These are phyloP conservation scores for Thalpophila matura DNA, from an alignment of 2,888 invertebrate species.

Conservation along the genomic window DNA sequence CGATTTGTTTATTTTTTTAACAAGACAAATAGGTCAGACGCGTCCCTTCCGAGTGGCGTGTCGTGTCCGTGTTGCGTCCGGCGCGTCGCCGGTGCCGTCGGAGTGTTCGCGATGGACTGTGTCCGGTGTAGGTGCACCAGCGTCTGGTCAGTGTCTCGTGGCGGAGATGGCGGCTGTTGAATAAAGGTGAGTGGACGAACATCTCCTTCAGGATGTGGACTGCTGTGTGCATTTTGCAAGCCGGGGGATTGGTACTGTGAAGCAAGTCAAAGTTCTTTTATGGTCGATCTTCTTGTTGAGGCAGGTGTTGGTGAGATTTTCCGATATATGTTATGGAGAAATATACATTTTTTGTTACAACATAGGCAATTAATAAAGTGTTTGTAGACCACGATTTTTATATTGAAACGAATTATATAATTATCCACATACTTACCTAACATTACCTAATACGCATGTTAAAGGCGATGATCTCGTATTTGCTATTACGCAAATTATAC, in stretches of 20 bases:
- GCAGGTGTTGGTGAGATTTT: background rate
- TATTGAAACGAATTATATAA: too few relatives aligned
- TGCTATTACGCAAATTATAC: too few relatives aligned
- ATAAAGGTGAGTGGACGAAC: slow-evolving; percentile 59
- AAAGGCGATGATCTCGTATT: too few relatives aligned
- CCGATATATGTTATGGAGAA: background rate
- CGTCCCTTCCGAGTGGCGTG: slow-evolving; percentile 76
- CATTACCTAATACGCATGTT: too few relatives aligned
- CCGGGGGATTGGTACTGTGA: background rate
- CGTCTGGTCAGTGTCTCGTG: slow-evolving; percentile 47
- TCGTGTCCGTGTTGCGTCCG: slow-evolving; percentile 65
- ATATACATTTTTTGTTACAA: too few relatives aligned
- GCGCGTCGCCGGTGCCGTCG: slow-evolving; percentile 62
- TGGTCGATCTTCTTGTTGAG: background rate
- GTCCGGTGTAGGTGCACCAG: slow-evolving; percentile 55
- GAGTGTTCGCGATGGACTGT: slow-evolving; percentile 62
- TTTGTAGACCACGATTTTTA: too few relatives aligned
- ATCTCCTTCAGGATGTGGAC: background rate
- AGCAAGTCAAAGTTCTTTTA: background rate
- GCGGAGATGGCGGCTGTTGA: slow-evolving; percentile 51
- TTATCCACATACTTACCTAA: too few relatives aligned
- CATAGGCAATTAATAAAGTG: too few relatives aligned
- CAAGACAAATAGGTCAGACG: slow-evolving; percentile 81
- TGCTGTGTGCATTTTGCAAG: background rate
- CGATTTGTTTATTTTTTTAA: slow-evolving; percentile 90